Base-by-base conservation (phyloP, 1,140 invertebrate species). In the Zophobas morio region DNA sequence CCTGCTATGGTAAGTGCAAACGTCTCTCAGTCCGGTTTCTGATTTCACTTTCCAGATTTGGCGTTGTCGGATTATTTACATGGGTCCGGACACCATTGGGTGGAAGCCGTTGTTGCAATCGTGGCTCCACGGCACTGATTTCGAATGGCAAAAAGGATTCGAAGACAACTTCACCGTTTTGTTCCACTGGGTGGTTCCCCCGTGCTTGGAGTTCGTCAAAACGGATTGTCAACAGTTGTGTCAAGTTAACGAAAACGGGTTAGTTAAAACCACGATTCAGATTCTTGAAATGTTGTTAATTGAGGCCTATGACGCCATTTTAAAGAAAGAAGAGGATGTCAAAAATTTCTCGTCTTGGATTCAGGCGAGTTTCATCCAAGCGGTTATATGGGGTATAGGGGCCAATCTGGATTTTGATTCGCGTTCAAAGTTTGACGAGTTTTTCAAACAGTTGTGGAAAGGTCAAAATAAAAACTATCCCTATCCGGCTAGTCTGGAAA, bases 1-100 rank as follows among this genome's bases (percentile, higher is more conserved):
- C 96, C 96, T 2, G 95, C 96, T 36, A 96, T 96, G 0, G 95
- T 98, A 36, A 81, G 81, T 78, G n/a, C 2, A 70, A 40, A 63
- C 33, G n/a, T 63, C 51, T 51, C 4, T 3, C 34, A 46, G 2
- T 36, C 6, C 8, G 42, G 60, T 32, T 66, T 36, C 39, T 37
- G 0, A 8, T 49, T 1, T 37, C 20, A 54, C 46, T 63, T 83
- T 81, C 36, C 33, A 84, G 83, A 76, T 85, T 3, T 95, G 95
- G 42, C 90, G 96, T 8, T 98, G 96, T 86, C 95, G 95, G 49
- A 96, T 98, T 93, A 96, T 98, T 78, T 97, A 97, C 84, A 92
- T 97, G 87, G 94, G 96, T 83, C 92, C 94, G 0, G 84, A 87
- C 0, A 91, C 90, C 1, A 85, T 96, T 8, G 92, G 92, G 1